Evolutionary conservation across 2,113 vertebrate genomes (phyloP).

Genomic region (Cyanoramphus novaezelandiae): DNA sequence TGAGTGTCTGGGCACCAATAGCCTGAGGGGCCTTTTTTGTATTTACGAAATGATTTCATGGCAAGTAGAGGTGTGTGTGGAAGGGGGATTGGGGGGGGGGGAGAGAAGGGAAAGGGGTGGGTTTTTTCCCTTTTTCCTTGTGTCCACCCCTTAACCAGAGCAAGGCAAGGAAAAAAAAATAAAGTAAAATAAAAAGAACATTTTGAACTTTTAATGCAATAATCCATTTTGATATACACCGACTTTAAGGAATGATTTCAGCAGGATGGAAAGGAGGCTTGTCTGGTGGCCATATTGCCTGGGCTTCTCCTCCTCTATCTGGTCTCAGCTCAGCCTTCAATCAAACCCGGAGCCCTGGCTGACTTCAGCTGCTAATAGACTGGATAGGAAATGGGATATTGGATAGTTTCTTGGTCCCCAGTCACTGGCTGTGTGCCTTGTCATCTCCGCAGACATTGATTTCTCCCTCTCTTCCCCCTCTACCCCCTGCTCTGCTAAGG

Average conservation of each 20-base stretch:
- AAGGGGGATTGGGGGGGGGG: not conserved
- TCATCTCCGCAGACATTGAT: constrained; percentile 85
- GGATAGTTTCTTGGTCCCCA: constrained; percentile 79
- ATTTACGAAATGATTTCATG: constrained; percentile 91
- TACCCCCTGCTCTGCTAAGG: constrained; percentile 36
- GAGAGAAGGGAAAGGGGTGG: not conserved
- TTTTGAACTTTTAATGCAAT: constrained; percentile 73
- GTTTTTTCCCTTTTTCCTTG: not conserved
- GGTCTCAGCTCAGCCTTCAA: constrained; percentile 78
- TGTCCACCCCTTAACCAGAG: constrained; percentile 11
- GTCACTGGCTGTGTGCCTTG: constrained; percentile 76
- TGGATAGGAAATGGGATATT: constrained; percentile 85
- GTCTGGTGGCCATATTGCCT: constrained; percentile 75
- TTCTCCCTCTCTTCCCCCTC: constrained; percentile 64
- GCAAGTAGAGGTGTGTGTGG: constrained; percentile 71
- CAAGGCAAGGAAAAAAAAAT: not conserved
- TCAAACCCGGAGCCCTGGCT: constrained; percentile 77
- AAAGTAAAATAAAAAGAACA: constrained; percentile 35
- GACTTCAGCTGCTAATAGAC: constrained; percentile 85
- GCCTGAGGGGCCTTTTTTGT: constrained; percentile 90
- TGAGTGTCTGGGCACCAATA: constrained; percentile 90
- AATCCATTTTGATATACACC: constrained; percentile 78
- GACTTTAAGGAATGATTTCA: constrained; percentile 69
- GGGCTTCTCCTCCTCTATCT: constrained; percentile 71
- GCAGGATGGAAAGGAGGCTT: constrained; percentile 63